A percentile compares a stretch with the other conserved stretches of the same genome.
Conservation (phyloP, 1,140 invertebrate genomes). For the Brachionus rubens region DNA sequence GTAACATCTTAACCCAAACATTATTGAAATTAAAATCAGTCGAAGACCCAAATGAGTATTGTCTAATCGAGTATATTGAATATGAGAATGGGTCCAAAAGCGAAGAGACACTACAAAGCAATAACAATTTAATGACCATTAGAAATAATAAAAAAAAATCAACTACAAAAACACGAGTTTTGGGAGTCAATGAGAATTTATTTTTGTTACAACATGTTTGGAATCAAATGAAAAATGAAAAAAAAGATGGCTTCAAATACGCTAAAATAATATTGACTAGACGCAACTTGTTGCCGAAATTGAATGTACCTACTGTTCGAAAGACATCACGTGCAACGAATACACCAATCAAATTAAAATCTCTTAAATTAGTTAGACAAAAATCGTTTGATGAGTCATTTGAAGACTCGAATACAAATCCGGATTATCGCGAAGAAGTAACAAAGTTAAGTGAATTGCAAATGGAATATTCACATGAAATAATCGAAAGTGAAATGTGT, state of each 20-base stretch:
- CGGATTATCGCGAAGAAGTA: background rate
- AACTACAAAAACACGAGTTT: background rate
- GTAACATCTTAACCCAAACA: conserved; percentile 9
- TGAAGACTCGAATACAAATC: background rate
- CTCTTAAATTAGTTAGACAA: conserved; percentile 9
- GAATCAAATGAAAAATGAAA: conserved; percentile 43
- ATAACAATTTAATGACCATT: background rate
- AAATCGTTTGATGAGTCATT: conserved; percentile 42
- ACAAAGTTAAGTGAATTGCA: background rate
- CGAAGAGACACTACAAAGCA: background rate
- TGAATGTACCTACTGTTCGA: background rate
- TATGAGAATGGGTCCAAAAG: background rate
- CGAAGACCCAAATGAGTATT: conserved; percentile 40
- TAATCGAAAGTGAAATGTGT: background rate
- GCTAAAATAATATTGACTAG: conserved; percentile 21
- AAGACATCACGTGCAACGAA: background rate
- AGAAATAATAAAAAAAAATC: background rate
- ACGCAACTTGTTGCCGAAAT: background rate
- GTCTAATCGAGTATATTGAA: conserved; percentile 31
- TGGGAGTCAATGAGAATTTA: conserved; percentile 22
- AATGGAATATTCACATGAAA: background rate
- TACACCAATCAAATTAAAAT: background rate
- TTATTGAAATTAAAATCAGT: conserved; percentile 19
- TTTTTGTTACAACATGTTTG: conserved; percentile 40
- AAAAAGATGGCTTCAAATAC: conserved; percentile 26